A percentile compares a stretch with the other conserved stretches of the same genome.
phyloP scores from a whole-genome alignment of 2,113 vertebrate genomes.

The Rhynchomys soricoides region DNA sequence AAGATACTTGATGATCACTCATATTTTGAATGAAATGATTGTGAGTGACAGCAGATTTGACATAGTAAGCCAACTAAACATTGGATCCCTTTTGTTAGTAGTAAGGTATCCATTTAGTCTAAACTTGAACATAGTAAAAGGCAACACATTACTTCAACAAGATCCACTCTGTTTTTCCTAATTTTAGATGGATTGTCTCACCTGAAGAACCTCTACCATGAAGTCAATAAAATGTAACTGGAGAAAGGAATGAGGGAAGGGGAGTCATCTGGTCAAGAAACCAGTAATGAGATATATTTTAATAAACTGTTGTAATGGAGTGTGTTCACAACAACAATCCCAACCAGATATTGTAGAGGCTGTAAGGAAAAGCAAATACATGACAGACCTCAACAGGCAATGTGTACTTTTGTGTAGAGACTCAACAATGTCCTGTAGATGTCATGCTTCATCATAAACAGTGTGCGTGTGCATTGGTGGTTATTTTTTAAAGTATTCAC shows the following conservation, averaged over 20 bases:
- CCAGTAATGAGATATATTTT: background rate
- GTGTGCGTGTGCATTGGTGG: background rate
- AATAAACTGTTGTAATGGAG: background rate
- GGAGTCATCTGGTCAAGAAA: background rate
- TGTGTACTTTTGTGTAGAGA: background rate
- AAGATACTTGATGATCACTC: background rate
- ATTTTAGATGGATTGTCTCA: background rate
- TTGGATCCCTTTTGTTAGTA: background rate
- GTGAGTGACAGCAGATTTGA: background rate
- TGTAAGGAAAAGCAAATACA: background rate
- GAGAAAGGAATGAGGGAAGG: background rate
- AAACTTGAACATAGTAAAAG: constrained; percentile 10
- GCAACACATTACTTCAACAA: background rate
- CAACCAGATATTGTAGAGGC: background rate
- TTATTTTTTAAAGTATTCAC: background rate
- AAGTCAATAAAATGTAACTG: background rate
- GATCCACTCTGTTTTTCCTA: background rate
- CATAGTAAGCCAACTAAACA: background rate
- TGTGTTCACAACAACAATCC: background rate
- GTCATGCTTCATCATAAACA: background rate
- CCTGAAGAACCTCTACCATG: background rate
- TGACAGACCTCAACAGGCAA: background rate
- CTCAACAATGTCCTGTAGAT: background rate
- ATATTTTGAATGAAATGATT: constrained; percentile 34
- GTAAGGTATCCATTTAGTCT: background rate